phyloP scores from a whole-genome alignment of 2,888 invertebrate genomes.

The Eupithecia vulgata region DNA sequence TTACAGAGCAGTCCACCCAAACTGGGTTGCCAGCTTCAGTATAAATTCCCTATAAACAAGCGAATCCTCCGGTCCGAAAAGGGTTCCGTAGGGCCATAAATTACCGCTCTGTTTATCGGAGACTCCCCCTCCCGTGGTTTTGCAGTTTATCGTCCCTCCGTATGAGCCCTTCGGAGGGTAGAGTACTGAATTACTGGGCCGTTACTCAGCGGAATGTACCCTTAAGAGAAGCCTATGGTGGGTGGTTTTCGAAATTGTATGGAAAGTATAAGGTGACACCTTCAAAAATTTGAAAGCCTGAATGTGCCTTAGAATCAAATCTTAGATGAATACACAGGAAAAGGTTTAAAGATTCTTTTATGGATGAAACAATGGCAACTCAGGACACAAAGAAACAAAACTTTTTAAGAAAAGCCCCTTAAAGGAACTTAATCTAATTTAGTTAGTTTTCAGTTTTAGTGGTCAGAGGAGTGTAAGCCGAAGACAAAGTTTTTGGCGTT shows the following conservation, averaged over 20 bases:
- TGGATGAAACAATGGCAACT: neutral
- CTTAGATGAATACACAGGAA: neutral
- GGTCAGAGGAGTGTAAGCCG: slow-evolving; percentile 16
- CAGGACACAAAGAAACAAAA: neutral
- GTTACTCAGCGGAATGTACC: slow-evolving; percentile 75
- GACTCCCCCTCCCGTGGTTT: slow-evolving; percentile 77
- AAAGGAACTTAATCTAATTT: neutral
- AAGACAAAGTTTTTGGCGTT: slow-evolving; percentile 22
- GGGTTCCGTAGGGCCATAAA: slow-evolving; percentile 77
- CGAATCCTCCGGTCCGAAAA: slow-evolving; percentile 55
- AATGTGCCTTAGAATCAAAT: neutral
- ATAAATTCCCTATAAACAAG: slow-evolving; percentile 43
- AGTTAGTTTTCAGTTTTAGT: slow-evolving; percentile 23
- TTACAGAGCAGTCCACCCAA: slow-evolving; percentile 7
- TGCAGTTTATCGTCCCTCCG: slow-evolving; percentile 80
- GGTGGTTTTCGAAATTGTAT: slow-evolving; percentile 18
- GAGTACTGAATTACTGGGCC: slow-evolving; percentile 70
- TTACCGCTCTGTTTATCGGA: slow-evolving; percentile 80
- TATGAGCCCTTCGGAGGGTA: slow-evolving; percentile 67
- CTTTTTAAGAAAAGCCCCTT: neutral
- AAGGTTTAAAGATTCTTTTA: neutral
- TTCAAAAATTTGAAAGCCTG: neutral
- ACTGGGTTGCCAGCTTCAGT: slow-evolving; percentile 15
- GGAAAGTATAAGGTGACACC: neutral
- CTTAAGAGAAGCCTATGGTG: slow-evolving; percentile 48